Evolutionary conservation across 2,113 vertebrate species (phyloP), one percentile per base, ranked within the genome.

Genomic region (Callospermophilus lateralis): DNA sequence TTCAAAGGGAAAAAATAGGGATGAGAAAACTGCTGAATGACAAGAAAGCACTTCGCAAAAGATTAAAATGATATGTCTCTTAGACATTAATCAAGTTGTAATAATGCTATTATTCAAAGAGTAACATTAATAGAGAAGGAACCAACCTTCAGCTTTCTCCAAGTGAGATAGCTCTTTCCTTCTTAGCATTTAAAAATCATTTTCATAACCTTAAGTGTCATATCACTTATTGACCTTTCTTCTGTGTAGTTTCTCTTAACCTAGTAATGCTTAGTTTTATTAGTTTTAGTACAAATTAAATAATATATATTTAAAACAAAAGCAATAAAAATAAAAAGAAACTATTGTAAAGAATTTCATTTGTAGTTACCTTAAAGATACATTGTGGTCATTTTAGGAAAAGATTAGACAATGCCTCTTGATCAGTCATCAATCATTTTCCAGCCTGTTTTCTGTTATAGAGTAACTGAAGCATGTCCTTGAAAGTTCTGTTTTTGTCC

Each of bases 61-160:
- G 2, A 91, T 1, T 92, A 88, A 93, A 80, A 30, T 88, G 28
- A 63, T 37, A 63, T 86, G 96, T 96, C 20, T 76, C 95, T 6
- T 39, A 67, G 0, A 2, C 6, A 63, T 78, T 72, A 94, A 72
- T 76, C 95, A 96, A 94, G 9, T 92, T 51, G 68, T 16, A 85
- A 67, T 87, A 80, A 87, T 94, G 13, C 15, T 26, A 37, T 88
- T 83, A 93, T 51, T 93, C 88, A 90, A 76, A 53, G 11, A 92
- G 22, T 34, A 15, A 0, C 65, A 6, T 34, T 96, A 83, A 34
- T 84, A 93, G 32, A 76, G 12, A 9, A 45, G 58, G 32, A 80
- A 10, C 10, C 34, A 58, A 65, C 4, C 3, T 79, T 88, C 8
- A 84, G 34, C 34, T 68, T 70, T 45, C 8, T 86, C 1, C 22